Evolutionary conservation across 2,888 invertebrate genomes (phyloP).

Genomic region (Rotaria macrura): DNA sequence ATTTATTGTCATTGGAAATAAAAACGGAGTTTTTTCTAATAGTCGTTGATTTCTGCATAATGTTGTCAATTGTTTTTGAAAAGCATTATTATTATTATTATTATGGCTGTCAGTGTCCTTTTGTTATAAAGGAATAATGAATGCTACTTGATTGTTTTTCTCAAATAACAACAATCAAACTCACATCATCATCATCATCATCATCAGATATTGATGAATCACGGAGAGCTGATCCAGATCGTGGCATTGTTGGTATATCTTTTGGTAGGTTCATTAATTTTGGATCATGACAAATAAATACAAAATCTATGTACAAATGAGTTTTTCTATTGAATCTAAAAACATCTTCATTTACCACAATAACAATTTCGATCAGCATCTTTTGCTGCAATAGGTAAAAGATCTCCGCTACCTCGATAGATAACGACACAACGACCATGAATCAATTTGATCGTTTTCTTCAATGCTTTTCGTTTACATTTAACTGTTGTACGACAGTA

Average conservation of each 20-base stretch:
- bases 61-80: neutral
- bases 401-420: neutral
- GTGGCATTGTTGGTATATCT: neutral
- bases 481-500: conserved; percentile 4
- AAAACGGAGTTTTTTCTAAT: neutral
- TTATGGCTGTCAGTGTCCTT: no score
- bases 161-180: no score
- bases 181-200: neutral
- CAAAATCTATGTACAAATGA: neutral
- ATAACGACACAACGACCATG: conserved; percentile 6
- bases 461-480: conserved; percentile 6
- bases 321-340: neutral
- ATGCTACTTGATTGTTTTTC: no score
- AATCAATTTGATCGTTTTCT: conserved; percentile 18
- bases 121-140: no score
- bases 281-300: neutral
- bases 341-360: neutral
- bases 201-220: neutral
- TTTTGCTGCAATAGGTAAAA: conserved; percentile 19
- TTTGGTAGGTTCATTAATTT: neutral
- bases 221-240: neutral
- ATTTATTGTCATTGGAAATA: neutral
- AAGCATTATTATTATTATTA: neutral
- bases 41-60: neutral
- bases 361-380: conserved; percentile 20